Percentiles rank a stretch among this genome's conserved stretches.
Evolutionary conservation across 2,888 invertebrate genomes (phyloP).

Genomic region (Oxyteleia sp.): DNA sequence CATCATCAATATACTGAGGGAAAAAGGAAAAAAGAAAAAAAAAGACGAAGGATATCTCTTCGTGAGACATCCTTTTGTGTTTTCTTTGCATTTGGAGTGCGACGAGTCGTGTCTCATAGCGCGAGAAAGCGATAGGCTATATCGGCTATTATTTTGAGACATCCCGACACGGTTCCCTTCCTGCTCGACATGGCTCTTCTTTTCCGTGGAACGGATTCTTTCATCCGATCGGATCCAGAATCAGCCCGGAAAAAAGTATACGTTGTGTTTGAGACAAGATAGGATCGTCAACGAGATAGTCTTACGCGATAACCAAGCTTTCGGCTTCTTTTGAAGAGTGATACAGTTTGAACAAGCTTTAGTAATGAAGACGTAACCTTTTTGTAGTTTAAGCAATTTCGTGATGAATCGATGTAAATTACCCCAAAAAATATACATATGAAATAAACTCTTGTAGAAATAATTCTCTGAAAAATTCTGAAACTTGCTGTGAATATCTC

Average conservation of each 20-base stretch:
- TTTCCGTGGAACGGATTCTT: slow-evolving; percentile 74
- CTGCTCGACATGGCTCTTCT: slow-evolving; percentile 52
- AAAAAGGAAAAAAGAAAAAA: slow-evolving; percentile 31
- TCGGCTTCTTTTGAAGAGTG: too few relatives aligned
- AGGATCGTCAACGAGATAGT: slow-evolving; percentile 72
- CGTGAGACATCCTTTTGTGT: slow-evolving; percentile 59
- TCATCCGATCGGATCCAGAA: slow-evolving; percentile 65
- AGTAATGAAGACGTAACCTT: too few relatives aligned
- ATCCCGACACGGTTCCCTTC: slow-evolving; percentile 75
- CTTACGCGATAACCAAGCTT: slow-evolving; percentile 32
- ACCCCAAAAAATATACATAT: too few relatives aligned
- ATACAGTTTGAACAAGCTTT: too few relatives aligned
- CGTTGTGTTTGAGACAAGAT: slow-evolving; percentile 77
- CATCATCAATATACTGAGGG: slow-evolving; percentile 24
- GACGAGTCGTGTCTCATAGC: slow-evolving; percentile 79
- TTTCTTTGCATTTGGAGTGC: slow-evolving; percentile 70
- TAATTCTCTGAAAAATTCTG: too few relatives aligned
- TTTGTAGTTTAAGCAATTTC: too few relatives aligned
- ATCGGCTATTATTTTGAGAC: slow-evolving; percentile 77
- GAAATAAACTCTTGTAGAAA: too few relatives aligned
- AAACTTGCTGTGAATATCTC: too few relatives aligned
- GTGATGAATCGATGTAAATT: too few relatives aligned
- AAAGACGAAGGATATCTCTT: slow-evolving; percentile 17
- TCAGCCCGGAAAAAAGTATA: slow-evolving; percentile 78
- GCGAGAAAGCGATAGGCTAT: slow-evolving; percentile 78